Percentiles rank a stretch among this genome's conserved stretches.
phyloP scores from a whole-genome alignment of 2,797 vertebrate genomes.

The Gambelia wislizenii region DNA sequence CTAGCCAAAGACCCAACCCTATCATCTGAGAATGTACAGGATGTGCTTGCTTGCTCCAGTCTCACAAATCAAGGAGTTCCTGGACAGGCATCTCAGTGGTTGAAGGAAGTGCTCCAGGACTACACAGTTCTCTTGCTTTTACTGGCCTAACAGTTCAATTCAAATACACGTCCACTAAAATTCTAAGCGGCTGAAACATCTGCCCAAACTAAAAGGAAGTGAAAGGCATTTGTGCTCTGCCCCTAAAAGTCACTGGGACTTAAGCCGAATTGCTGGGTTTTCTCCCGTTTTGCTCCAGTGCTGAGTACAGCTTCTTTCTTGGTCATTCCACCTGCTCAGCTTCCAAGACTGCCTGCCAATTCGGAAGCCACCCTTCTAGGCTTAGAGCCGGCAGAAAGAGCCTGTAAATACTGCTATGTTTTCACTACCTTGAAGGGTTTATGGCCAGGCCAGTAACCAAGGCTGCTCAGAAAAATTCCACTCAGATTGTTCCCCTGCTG shows the following conservation, averaged over 20 bases:
- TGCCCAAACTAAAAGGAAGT: neutral
- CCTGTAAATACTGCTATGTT: constrained; percentile 2
- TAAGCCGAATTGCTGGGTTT: neutral
- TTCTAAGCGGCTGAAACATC: neutral
- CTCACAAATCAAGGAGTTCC: no score
- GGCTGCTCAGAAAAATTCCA: constrained; percentile 10
- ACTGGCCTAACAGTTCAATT: neutral
- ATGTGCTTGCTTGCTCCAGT: neutral
- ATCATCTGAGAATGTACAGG: neutral
- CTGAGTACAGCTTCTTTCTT: neutral
- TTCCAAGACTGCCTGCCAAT: neutral
- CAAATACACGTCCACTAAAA: neutral
- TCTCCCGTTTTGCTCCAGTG: neutral
- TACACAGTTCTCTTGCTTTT: neutral
- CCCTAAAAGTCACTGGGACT: neutral
- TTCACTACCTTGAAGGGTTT: constrained; percentile 31
- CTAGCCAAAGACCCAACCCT: neutral
- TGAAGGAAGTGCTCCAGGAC: neutral
- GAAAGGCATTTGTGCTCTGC: neutral
- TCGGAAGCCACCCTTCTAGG: rapidly evolving
- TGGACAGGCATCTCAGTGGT: neutral
- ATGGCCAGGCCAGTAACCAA: constrained; percentile 53
- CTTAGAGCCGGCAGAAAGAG: neutral
- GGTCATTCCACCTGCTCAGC: neutral
- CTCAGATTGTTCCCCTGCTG: no score